These are phyloP conservation scores for Choloepus didactylus DNA, from an alignment of 2,797 vertebrate species.

Conservation along the genomic window DNA sequence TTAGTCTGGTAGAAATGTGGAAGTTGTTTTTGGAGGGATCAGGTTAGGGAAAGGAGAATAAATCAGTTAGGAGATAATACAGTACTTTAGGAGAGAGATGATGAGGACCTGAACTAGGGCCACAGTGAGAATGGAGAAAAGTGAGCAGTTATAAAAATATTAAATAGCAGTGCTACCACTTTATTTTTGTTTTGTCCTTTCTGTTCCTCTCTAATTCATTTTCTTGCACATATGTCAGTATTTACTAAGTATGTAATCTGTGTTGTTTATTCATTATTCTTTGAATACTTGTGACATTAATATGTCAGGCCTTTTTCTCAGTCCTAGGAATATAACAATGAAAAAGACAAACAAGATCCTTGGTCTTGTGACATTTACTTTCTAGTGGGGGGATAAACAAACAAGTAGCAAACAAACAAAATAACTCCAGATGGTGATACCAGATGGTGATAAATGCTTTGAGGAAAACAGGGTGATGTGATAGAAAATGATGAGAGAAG, in stretches of 20 bases:
- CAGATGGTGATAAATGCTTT: background rate
- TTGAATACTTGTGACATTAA: slow-evolving; percentile 22
- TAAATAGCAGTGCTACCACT: background rate
- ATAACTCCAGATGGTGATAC: background rate
- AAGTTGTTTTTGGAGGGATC: slow-evolving; percentile 59
- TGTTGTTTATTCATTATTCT: slow-evolving; percentile 31
- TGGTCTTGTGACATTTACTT: slow-evolving; percentile 51
- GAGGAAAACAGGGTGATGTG: slow-evolving; percentile 22
- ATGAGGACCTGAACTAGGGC: background rate
- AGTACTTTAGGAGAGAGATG: background rate
- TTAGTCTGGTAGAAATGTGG: background rate
- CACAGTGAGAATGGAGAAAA: background rate
- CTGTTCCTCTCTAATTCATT: slow-evolving; percentile 30
- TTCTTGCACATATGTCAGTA: background rate
- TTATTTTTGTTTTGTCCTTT: slow-evolving; percentile 46
- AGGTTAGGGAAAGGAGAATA: slow-evolving; percentile 42
- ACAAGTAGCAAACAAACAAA: background rate
- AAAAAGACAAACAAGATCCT: slow-evolving; percentile 12
- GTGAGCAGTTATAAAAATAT: background rate
- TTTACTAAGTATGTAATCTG: slow-evolving; percentile 46
- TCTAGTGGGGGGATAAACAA: background rate
- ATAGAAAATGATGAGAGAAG: background rate
- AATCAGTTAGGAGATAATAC: background rate
- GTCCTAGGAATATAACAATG: background rate
- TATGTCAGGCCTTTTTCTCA: slow-evolving; percentile 28